These are phyloP conservation scores for Halictus quadricinctus DNA, from an alignment of 2,888 invertebrate genomes.

Conservation along the genomic window DNA sequence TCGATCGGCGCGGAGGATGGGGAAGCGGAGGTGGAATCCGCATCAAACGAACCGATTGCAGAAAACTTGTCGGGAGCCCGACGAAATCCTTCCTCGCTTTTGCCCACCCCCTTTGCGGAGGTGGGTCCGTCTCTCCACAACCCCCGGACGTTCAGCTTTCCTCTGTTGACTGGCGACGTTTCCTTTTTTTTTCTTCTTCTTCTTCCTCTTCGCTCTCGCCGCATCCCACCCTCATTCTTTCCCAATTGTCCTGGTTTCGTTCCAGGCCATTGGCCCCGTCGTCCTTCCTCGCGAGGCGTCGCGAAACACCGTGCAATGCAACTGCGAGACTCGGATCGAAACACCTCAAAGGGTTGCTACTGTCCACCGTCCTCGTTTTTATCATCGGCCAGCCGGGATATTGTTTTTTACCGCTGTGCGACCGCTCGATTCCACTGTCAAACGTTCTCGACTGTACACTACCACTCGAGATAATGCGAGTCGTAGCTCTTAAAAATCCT, in stretches of 20 bases:
- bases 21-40: slow-evolving; percentile 66
- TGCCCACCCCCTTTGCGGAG: slow-evolving; percentile 17
- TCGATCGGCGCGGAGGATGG: slow-evolving; percentile 59
- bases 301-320: slow-evolving; percentile 31
- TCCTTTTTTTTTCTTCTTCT: slow-evolving; percentile 15
- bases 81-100: slow-evolving; percentile 51
- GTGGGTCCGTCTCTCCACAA: not conserved
- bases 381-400: not conserved
- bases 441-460: not conserved
- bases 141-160: slow-evolving; percentile 13
- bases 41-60: slow-evolving; percentile 76
- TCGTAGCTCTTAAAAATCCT: not conserved
- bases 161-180: slow-evolving; percentile 10
- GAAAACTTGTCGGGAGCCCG: slow-evolving; percentile 71
- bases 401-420: not conserved
- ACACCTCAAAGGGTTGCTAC: slow-evolving; percentile 63
- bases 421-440: not conserved
- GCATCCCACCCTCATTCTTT: slow-evolving; percentile 41
- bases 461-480: too few relatives aligned
- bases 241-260: slow-evolving; percentile 67
- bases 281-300: slow-evolving; percentile 45
- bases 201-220: not conserved
- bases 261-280: slow-evolving; percentile 52
- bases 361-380: not conserved
- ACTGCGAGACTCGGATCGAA: slow-evolving; percentile 56